phyloP scores from a whole-genome alignment of 2,113 vertebrate genomes.

The Glareola pratincola region DNA sequence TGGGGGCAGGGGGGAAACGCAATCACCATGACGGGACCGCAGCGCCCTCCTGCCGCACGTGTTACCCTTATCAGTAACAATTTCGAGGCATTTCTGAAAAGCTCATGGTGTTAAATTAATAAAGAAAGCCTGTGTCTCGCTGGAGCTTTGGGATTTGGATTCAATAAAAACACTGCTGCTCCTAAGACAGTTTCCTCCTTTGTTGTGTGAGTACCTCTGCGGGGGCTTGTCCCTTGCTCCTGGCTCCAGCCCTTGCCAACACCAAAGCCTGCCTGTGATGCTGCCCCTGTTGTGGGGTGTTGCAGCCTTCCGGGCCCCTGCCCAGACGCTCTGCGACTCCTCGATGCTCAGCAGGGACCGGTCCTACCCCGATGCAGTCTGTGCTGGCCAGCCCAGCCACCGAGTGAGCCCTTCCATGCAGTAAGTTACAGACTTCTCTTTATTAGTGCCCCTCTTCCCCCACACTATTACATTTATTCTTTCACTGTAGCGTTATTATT shows the following conservation, averaged over 20 bases:
- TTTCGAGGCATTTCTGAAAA: not conserved
- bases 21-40: not conserved
- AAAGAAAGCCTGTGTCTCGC: not conserved
- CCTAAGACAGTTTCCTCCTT: not conserved
- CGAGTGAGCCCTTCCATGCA: not conserved
- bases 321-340: not conserved
- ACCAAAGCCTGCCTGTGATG: not conserved
- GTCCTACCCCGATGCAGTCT: not conserved
- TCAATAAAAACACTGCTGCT: not conserved
- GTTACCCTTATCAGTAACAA: not conserved
- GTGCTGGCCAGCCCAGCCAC: not conserved
- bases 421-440: not conserved
- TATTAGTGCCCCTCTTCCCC: not conserved
- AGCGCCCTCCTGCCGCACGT: not conserved
- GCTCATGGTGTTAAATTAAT: not conserved
- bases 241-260: not conserved
- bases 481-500: not conserved
- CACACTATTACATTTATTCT: not conserved
- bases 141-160: not conserved
- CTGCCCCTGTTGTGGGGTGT: not conserved
- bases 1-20: not conserved
- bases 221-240: not conserved
- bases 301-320: not conserved
- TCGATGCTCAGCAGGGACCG: not conserved
- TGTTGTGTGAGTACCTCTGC: not conserved